Base-by-base conservation (phyloP, 37 sponge, comb jelly and placozoan species). In the Theonella swinhoei region DNA sequence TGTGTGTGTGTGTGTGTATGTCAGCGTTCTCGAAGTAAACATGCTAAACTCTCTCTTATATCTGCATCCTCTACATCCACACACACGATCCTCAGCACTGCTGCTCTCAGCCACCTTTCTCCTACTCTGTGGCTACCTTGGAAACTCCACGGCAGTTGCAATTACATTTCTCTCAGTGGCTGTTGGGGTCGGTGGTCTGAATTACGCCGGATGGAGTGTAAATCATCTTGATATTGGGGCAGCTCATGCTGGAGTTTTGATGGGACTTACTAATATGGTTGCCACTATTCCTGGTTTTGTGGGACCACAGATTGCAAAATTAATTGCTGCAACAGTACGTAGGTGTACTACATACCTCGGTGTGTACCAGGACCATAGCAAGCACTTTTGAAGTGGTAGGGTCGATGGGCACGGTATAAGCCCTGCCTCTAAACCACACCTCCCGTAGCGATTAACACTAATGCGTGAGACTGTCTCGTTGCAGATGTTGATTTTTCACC, bases 211-310 rank as follows among this genome's bases (percentile, higher is more conserved):
- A 17, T 88, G 77, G 69, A 85, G 61, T 64, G 72, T 80, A 61
- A 95, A 89, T 65, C 91, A 95, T 42, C 64, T 97, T 65, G 95
- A 95, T 76, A 92, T 95, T 73, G 96, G 95, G 47, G 95, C 97
- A 42, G 59, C 62, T 20, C 90, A 75, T 62, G 89, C 95, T 64
- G 97, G 97, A 0, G 71, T 97, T 1, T 58, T 97, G n/a, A 95
- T 97, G 95, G 97, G 95, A 0, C 83, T 97, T 35, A 88, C 91
- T 23, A 97, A 97, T 81, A 81, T 69, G 14, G 72, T 35, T 34
- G 97, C 77, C 2, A 95, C 96, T 26, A 65, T 97, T 0, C 93
- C 97, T 34, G 97, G 97, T 4, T 68, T 97, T 62, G 37, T 92
- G 26, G 93, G 87, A 23, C 97, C 97, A 1, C 36, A 68, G 4